Conservation (phyloP, 1,140 invertebrate genomes). For the Elymnias hypermnestra region DNA sequence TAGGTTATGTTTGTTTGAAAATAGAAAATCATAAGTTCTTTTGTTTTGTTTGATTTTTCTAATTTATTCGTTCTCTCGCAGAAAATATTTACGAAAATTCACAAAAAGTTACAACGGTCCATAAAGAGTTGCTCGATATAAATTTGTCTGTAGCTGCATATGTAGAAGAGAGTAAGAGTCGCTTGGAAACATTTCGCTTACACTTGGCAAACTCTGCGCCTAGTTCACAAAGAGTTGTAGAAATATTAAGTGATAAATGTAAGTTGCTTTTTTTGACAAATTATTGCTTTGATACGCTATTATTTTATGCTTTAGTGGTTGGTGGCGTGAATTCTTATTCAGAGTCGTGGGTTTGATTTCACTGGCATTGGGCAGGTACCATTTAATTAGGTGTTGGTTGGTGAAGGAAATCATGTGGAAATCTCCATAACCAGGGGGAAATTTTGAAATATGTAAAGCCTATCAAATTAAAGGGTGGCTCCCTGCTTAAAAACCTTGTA, state of each 20-base stretch:
- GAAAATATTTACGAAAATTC: conserved; percentile 48
- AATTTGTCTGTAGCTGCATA: conserved; percentile 63
- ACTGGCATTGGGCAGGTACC: too few relatives aligned
- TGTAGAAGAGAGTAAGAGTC: conserved; percentile 64
- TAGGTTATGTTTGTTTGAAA: conserved; percentile 63
- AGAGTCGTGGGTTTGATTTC: too few relatives aligned
- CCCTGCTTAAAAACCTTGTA: too few relatives aligned
- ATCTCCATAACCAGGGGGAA: background rate
- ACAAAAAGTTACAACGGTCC: conserved; percentile 36
- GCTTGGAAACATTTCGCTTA: conserved; percentile 43
- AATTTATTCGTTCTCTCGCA: conserved; percentile 37
- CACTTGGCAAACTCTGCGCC: conserved; percentile 50
- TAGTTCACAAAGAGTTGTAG: conserved; percentile 55
- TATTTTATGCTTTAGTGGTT: too few relatives aligned
- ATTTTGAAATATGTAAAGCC: too few relatives aligned
- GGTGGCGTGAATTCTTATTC: too few relatives aligned
- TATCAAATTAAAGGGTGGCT: too few relatives aligned
- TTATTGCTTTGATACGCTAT: too few relatives aligned
- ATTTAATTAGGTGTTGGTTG: too few relatives aligned
- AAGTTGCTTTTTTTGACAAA: conserved; percentile 22
- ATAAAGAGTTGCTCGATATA: conserved; percentile 58
- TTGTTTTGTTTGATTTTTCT: conserved; percentile 35
- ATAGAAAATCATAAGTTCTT: conserved; percentile 45
- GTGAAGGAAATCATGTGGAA: background rate
- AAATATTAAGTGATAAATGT: conserved; percentile 57